These are phyloP conservation scores for Rhabdomys dilectus DNA, from an alignment of 2,113 vertebrate species.

Conservation along the genomic window DNA sequence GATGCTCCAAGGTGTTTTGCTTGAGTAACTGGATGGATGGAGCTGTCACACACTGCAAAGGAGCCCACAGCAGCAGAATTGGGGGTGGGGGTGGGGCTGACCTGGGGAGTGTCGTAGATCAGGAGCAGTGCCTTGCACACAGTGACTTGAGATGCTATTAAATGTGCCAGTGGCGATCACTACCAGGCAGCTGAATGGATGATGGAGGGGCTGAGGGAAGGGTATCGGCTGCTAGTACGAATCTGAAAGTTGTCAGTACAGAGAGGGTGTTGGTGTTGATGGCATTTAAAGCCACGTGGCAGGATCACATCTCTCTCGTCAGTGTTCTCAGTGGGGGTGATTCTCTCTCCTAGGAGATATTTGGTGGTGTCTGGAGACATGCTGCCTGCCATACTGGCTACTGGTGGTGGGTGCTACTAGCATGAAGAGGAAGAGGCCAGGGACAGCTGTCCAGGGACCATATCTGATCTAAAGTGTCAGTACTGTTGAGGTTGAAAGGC, in stretches of 20 bases:
- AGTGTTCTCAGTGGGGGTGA: neutral
- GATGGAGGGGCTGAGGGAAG: slow-evolving; percentile 46
- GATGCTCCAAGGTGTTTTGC: slow-evolving; percentile 50
- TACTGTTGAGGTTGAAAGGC: neutral
- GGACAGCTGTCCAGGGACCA: neutral
- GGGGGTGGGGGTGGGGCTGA: neutral
- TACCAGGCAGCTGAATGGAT: slow-evolving; percentile 53
- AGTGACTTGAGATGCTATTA: slow-evolving; percentile 63
- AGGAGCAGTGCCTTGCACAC: slow-evolving; percentile 43
- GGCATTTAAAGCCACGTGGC: slow-evolving; percentile 49
- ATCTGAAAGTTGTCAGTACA: slow-evolving; percentile 41
- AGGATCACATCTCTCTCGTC: slow-evolving; percentile 23
- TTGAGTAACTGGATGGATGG: slow-evolving; percentile 45
- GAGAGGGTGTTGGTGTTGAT: slow-evolving; percentile 43
- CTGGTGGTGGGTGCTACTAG: neutral
- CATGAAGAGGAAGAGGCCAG: neutral
- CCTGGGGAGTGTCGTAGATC: slow-evolving; percentile 44
- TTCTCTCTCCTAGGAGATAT: slow-evolving; percentile 41
- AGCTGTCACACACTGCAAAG: slow-evolving; percentile 50
- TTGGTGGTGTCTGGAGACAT: slow-evolving; percentile 44
- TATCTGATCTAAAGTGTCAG: neutral
- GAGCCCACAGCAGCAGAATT: neutral
- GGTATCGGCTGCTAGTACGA: neutral
- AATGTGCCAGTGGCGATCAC: slow-evolving; percentile 14
- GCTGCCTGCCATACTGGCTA: slow-evolving; percentile 29